Evolutionary conservation across 2,888 invertebrate genomes (phyloP).

Genomic region (Thecophora atra): DNA sequence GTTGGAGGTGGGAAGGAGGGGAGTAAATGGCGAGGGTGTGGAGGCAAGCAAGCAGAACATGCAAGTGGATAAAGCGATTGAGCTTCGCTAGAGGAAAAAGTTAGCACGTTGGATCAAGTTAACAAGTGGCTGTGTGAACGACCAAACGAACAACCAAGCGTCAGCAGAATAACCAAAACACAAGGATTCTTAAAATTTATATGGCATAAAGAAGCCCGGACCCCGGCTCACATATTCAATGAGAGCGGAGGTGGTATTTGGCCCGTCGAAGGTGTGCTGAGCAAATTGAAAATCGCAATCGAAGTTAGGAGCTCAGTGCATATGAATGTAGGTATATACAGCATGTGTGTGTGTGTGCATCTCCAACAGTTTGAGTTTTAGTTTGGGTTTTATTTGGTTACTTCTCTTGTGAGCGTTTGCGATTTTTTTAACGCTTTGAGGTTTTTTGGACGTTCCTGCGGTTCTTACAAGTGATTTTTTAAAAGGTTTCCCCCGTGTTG

Average conservation of each 20-base stretch:
- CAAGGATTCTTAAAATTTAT: not conserved
- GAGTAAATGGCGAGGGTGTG: not conserved
- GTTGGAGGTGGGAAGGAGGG: not conserved
- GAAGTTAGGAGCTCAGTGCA: slow-evolving; percentile 2
- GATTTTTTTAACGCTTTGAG: no score
- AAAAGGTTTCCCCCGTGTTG: not conserved
- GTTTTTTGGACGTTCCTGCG: not conserved
- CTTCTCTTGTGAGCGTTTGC: no score
- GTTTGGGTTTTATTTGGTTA: no score
- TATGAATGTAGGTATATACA: not conserved
- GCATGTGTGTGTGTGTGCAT: not conserved
- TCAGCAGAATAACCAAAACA: not conserved
- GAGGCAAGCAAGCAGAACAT: not conserved
- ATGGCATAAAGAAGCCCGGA: not conserved
- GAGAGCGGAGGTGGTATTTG: not conserved
- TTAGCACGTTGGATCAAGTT: slow-evolving; percentile 53
- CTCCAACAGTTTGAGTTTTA: no score
- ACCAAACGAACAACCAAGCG: slow-evolving; percentile 26
- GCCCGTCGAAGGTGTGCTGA: not conserved
- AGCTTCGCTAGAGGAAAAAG: slow-evolving; percentile 5
- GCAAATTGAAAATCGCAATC: slow-evolving; percentile 18
- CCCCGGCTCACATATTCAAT: not conserved
- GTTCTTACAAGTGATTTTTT: not conserved
- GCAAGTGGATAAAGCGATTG: not conserved
- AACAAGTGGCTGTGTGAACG: slow-evolving; percentile 52